These are phyloP conservation scores for Microplitis demolitor DNA, from an alignment of 1,140 invertebrate species.

Conservation along the genomic window DNA sequence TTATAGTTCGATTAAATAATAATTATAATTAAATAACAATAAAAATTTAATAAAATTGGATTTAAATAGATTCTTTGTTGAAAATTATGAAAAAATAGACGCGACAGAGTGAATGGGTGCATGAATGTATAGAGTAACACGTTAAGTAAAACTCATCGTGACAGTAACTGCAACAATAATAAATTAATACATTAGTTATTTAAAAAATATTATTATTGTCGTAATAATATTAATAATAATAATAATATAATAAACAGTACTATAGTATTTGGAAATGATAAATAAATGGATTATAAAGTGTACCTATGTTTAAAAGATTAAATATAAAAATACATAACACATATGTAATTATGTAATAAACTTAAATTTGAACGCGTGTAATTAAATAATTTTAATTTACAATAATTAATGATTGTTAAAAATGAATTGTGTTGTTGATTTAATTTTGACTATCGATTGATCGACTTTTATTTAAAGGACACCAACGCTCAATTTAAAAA, in stretches of 20 bases:
- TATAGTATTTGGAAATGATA: no score
- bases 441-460: slow-evolving; percentile 16
- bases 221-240: no score
- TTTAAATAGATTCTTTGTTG: no score
- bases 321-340: neutral
- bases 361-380: no score
- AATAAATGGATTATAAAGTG: no score
- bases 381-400: no score
- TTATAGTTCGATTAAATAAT: no score
- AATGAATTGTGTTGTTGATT: neutral
- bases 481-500: no score
- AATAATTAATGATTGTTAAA: neutral
- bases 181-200: slow-evolving; percentile 6
- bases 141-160: neutral
- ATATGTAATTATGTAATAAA: neutral
- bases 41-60: no score
- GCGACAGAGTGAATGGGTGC: neutral
- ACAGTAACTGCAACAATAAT: slow-evolving; percentile 18
- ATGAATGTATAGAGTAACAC: neutral
- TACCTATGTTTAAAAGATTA: neutral
- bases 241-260: no score
- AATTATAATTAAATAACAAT: no score
- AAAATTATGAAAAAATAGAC: neutral
- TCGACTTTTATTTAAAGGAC: slow-evolving; percentile 1
- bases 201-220: no score